Percentiles rank a stretch among this genome's conserved stretches.
These are phyloP conservation scores for Mongoloraphidia duomilia DNA, from an alignment of 2,888 invertebrate species.

Conservation along the genomic window DNA sequence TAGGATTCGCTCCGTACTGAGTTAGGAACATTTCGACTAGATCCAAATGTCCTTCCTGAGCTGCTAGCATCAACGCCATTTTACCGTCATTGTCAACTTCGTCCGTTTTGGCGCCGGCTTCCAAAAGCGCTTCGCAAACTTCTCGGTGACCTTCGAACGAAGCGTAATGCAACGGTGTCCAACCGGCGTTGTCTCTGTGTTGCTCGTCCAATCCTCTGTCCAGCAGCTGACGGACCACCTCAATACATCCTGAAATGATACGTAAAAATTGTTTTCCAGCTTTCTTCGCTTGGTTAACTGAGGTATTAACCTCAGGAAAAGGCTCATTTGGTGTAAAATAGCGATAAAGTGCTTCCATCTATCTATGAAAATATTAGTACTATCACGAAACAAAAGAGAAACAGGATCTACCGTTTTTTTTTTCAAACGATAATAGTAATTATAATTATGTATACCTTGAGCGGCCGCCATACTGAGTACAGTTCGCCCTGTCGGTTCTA, in stretches of 20 bases:
- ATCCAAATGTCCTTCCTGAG: slow-evolving; percentile 72
- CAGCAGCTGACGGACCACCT: slow-evolving; percentile 77
- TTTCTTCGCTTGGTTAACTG: too few species aligned
- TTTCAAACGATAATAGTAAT: not conserved
- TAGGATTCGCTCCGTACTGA: slow-evolving; percentile 62
- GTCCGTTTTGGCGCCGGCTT: slow-evolving; percentile 77
- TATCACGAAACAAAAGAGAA: too few species aligned
- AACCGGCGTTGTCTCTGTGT: slow-evolving; percentile 85
- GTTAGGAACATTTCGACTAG: slow-evolving; percentile 53
- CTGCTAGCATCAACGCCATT: slow-evolving; percentile 72
- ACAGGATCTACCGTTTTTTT: too few species aligned
- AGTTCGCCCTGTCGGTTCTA: slow-evolving; percentile 87
- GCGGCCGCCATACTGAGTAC: slow-evolving; percentile 75
- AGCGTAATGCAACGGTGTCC: slow-evolving; percentile 94
- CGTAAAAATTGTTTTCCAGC: not conserved
- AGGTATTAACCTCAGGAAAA: too few species aligned
- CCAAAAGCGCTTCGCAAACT: slow-evolving; percentile 66
- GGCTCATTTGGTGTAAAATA: too few species aligned
- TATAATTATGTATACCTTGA: slow-evolving; percentile 57
- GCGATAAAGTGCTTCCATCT: too few species aligned
- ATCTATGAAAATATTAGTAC: too few species aligned
- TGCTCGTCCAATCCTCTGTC: slow-evolving; percentile 79
- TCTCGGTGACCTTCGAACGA: slow-evolving; percentile 86
- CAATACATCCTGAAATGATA: slow-evolving; percentile 45
- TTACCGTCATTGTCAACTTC: slow-evolving; percentile 87